These are phyloP conservation scores for Sinocyclocheilus grahami DNA, from an alignment of 2,113 vertebrate species.

Conservation along the genomic window DNA sequence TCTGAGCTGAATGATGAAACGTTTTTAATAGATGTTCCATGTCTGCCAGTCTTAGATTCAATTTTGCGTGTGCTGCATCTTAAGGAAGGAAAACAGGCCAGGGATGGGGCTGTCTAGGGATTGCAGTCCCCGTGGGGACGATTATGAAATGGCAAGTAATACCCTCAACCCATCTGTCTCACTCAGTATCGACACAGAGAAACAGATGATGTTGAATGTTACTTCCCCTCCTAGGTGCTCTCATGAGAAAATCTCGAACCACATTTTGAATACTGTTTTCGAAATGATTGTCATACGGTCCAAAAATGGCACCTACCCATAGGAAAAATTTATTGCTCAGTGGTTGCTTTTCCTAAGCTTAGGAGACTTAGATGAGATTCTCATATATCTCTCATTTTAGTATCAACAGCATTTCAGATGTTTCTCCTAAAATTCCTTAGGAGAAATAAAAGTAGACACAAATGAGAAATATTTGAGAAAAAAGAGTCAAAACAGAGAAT, in stretches of 20 bases:
- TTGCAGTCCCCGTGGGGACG: not conserved
- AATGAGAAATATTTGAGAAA: too few species aligned
- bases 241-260: not conserved
- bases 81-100: not conserved
- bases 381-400: too few species aligned
- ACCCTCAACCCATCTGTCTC: slow-evolving; percentile 30
- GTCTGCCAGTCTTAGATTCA: not conserved
- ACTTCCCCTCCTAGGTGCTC: not conserved
- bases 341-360: too few species aligned
- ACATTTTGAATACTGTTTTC: not conserved
- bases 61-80: not conserved
- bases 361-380: too few species aligned
- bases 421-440: too few species aligned
- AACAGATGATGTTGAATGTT: not conserved
- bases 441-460: too few species aligned
- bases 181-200: slow-evolving; percentile 3
- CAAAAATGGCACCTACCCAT: not conserved
- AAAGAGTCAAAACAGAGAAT: too few species aligned
- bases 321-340: too few species aligned
- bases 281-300: not conserved
- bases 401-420: too few species aligned
- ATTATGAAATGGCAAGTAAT: slow-evolving; percentile 21
- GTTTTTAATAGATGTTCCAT: not conserved
- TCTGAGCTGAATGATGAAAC: not conserved
- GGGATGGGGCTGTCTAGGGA: not conserved